Evolutionary conservation across 1,140 invertebrate genomes (phyloP).

Genomic region (Parapsyche elsis): DNA sequence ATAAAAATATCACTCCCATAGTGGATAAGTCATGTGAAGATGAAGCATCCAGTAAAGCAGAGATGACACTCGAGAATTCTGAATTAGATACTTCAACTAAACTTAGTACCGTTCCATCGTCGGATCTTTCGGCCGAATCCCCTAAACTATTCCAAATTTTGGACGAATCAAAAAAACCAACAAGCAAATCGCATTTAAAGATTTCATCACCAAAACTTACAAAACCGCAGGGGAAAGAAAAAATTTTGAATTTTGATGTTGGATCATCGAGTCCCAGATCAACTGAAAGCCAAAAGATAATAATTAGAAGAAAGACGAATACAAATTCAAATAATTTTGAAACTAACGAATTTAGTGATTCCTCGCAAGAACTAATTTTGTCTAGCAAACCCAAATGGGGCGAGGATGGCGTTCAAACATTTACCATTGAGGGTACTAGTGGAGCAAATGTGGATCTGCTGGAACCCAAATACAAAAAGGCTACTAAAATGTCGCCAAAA

Average conservation of each 20-base stretch:
- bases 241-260: conserved; percentile 65
- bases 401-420: conserved; percentile 64
- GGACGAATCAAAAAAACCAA: conserved; percentile 60
- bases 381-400: conserved; percentile 58
- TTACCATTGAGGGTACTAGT: conserved; percentile 63
- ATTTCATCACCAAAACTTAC: conserved; percentile 60
- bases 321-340: conserved; percentile 55
- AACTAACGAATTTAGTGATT: conserved; percentile 38
- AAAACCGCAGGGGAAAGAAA: conserved; percentile 62
- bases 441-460: conserved; percentile 51
- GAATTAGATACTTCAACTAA: too few species aligned
- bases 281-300: conserved; percentile 64
- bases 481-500: conserved; percentile 16
- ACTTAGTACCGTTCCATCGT: conserved; percentile 47
- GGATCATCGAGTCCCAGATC: conserved; percentile 57
- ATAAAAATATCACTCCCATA: not conserved
- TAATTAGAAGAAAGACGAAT: conserved; percentile 62
- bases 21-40: not conserved
- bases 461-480: conserved; percentile 33
- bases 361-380: conserved; percentile 62
- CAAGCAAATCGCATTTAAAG: conserved; percentile 59
- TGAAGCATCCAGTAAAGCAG: not conserved
- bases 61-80: not conserved
- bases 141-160: conserved; percentile 66
- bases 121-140: conserved; percentile 52